These are phyloP conservation scores for Cephonodes hylas DNA, from an alignment of 2,888 invertebrate species.

Conservation along the genomic window DNA sequence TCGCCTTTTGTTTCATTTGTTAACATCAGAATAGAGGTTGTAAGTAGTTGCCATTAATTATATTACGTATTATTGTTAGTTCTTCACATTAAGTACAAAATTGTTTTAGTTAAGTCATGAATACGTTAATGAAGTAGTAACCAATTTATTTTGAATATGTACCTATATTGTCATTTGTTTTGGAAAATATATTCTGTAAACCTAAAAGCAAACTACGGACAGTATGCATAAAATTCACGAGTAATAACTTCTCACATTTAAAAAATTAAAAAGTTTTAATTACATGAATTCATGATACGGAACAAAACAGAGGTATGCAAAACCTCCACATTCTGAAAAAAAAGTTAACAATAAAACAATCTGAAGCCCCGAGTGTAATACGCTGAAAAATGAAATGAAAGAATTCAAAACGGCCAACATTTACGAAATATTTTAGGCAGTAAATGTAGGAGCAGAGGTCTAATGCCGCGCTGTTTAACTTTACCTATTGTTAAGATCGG, in stretches of 20 bases:
- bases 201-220: neutral
- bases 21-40: neutral
- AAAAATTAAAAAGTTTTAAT: constrained; percentile 48
- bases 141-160: too few relatives aligned
- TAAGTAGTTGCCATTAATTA: neutral
- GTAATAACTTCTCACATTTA: constrained; percentile 47
- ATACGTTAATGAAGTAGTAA: too few relatives aligned
- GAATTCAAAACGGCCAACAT: constrained; percentile 61
- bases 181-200: neutral
- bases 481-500: neutral
- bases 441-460: constrained; percentile 22
- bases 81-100: too few relatives aligned
- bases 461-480: neutral
- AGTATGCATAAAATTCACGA: constrained; percentile 32
- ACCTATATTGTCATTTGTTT: neutral
- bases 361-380: constrained; percentile 56
- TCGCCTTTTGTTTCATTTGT: constrained; percentile 1
- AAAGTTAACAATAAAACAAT: constrained; percentile 68
- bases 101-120: too few relatives aligned
- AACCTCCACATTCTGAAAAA: constrained; percentile 58
- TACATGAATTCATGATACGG: constrained; percentile 62
- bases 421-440: constrained; percentile 50
- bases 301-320: constrained; percentile 59
- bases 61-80: too few relatives aligned
- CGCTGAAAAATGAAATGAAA: constrained; percentile 60